A percentile compares a stretch with the other conserved stretches of the same genome.
phyloP scores from a whole-genome alignment of 2,797 vertebrate species.

The Rhinichthys osculus region DNA sequence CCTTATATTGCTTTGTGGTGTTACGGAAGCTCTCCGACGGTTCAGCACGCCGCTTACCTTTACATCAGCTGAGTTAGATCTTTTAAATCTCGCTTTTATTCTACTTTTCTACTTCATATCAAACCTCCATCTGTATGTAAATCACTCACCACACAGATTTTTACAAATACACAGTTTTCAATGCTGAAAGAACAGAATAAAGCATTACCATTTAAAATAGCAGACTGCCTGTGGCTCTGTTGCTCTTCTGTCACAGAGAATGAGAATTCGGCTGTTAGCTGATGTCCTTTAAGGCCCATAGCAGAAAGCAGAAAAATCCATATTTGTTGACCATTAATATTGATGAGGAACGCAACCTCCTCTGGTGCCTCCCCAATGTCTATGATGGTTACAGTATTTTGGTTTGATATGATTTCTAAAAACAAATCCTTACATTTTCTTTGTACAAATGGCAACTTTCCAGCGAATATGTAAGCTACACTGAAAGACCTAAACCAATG shows the following conservation, averaged over 20 bases:
- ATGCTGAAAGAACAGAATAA: constrained; percentile 78
- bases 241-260: constrained; percentile 83
- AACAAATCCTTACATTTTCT: not conserved
- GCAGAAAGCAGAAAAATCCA: not conserved
- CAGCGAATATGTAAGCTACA: not conserved
- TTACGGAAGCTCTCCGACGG: not conserved
- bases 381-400: not conserved
- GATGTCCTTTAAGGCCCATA: not conserved
- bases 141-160: not conserved
- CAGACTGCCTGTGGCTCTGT: constrained; percentile 85
- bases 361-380: not conserved
- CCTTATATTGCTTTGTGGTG: not conserved
- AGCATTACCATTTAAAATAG: constrained; percentile 85
- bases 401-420: not conserved
- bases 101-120: not conserved
- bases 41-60: not conserved
- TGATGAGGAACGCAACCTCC: not conserved
- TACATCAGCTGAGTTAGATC: not conserved
- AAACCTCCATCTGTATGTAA: not conserved
- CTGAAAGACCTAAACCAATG: not conserved
- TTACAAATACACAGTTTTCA: constrained; percentile 65
- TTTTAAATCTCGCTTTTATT: not conserved
- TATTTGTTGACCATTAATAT: constrained; percentile 2
- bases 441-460: not conserved
- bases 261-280: constrained; percentile 57